These are phyloP conservation scores for Zaprionus tsacasi DNA, from an alignment of 1,140 invertebrate genomes.

Conservation along the genomic window DNA sequence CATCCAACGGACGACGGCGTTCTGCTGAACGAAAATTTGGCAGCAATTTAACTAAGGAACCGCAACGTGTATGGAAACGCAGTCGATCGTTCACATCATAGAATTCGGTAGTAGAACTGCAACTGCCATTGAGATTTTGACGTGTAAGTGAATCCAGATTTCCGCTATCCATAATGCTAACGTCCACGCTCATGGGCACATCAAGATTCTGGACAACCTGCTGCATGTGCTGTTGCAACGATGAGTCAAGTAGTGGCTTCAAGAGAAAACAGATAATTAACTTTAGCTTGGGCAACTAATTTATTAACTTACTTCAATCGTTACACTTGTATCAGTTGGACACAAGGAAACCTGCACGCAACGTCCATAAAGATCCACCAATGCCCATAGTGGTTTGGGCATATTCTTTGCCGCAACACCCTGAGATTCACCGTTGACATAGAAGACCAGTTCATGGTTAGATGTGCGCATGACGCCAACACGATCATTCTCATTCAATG, in stretches of 20 bases:
- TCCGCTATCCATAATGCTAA: conserved; percentile 52
- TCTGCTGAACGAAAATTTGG: conserved; percentile 93
- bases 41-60: conserved; percentile 94
- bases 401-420: conserved; percentile 92
- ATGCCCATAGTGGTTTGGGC: conserved; percentile 91
- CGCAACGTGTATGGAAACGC: conserved; percentile 94
- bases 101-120: conserved; percentile 52
- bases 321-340: conserved; percentile 58
- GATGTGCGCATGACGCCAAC: conserved; percentile 93
- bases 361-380: conserved; percentile 96
- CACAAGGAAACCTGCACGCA: conserved; percentile 93
- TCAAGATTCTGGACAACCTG: conserved; percentile 82
- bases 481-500: conserved; percentile 92
- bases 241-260: conserved; percentile 51
- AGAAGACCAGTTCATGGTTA: conserved; percentile 94
- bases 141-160: conserved; percentile 42
- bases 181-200: conserved; percentile 78
- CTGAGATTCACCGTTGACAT: conserved; percentile 94
- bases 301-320: conserved; percentile 49
- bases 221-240: conserved; percentile 63
- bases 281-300: not conserved
- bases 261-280: not conserved
- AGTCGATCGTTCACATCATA: conserved; percentile 87
- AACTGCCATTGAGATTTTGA: conserved; percentile 38
- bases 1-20: conserved; percentile 93